A percentile compares a stretch with the other conserved stretches of the same genome.
These are phyloP conservation scores for Podarcis cretensis DNA, from an alignment of 2,113 vertebrate genomes.

Conservation along the genomic window DNA sequence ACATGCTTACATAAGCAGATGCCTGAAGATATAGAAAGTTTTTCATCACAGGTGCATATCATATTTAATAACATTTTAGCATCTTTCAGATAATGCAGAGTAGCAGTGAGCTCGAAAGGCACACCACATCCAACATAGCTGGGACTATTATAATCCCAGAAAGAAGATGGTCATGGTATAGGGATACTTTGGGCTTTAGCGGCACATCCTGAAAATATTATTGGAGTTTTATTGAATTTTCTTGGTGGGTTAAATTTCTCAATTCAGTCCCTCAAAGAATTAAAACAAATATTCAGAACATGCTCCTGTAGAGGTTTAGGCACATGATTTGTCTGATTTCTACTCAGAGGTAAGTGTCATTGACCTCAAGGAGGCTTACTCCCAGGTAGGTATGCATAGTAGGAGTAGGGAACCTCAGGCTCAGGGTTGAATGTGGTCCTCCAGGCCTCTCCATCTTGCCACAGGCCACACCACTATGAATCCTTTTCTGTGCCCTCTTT, in stretches of 20 bases:
- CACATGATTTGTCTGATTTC: constrained; percentile 1
- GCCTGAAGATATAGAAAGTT: neutral
- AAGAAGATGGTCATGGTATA: neutral
- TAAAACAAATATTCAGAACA: neutral
- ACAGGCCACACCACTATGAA: too few species aligned
- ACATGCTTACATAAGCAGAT: neutral
- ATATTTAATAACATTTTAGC: neutral
- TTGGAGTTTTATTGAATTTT: too few species aligned
- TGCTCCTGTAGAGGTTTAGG: neutral
- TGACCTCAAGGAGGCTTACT: neutral
- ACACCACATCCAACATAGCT: neutral
- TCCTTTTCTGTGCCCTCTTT: too few species aligned
- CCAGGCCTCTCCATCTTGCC: too few species aligned
- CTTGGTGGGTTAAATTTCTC: neutral
- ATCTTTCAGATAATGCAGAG: neutral
- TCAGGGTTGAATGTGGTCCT: too few species aligned
- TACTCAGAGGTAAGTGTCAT: neutral
- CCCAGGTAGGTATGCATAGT: too few species aligned
- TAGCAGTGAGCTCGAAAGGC: neutral
- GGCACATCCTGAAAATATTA: neutral
- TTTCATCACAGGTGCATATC: neutral
- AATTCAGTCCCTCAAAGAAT: neutral
- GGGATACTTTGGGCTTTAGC: neutral
- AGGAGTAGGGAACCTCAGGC: too few species aligned
- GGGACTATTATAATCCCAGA: neutral